Base-by-base conservation (phyloP, 2,113 vertebrate genomes). In the Crocuta crocuta region DNA sequence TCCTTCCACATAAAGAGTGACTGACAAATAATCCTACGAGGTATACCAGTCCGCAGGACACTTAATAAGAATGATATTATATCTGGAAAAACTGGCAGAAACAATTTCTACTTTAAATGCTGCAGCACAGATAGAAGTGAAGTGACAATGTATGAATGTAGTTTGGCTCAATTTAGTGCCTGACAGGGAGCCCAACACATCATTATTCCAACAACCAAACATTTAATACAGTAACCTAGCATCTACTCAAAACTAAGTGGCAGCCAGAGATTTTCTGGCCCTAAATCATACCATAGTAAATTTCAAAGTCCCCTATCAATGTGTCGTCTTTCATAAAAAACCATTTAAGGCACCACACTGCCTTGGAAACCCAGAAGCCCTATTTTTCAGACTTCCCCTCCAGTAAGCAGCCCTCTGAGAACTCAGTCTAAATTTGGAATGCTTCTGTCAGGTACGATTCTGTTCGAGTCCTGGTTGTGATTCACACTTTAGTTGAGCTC, bases 271-370 rank as follows among this genome's bases (percentile, higher is more conserved):
- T 35, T 82, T 86, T 33, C 73, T 93, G 93, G 89, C 85, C 58
- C 26, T 43, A 50, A 84, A 28, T 89, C 66, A 58, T 0, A 92
- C 68, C 35, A 33, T 4, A 91, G 86, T 74, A 79, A 85, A 96
- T 82, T 93, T 93, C 85, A 86, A 55, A 43, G 95, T 43, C 76
- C 19, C 55, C 82, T 70, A 63, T 65, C 84, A 35, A 79, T 4
- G 31, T 81, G 83, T 92, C 93, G 81, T 55, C 61, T 68, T 93
- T 73, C 85, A 85, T 71, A 91, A 93, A 84, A 90, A 48, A 53
- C 23, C 31, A 53, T 17, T 76, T 74, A 91, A 84, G 81, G 95
- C 84, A 76, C 80, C 28, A 15, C 12, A 78, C 63, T 45, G 78
- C 39, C 11, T 31, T 68, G 78, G 82, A 96, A 95, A 65, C 71